Conservation (phyloP, 2,797 vertebrate species). For the Passerculus sandwichensis region DNA sequence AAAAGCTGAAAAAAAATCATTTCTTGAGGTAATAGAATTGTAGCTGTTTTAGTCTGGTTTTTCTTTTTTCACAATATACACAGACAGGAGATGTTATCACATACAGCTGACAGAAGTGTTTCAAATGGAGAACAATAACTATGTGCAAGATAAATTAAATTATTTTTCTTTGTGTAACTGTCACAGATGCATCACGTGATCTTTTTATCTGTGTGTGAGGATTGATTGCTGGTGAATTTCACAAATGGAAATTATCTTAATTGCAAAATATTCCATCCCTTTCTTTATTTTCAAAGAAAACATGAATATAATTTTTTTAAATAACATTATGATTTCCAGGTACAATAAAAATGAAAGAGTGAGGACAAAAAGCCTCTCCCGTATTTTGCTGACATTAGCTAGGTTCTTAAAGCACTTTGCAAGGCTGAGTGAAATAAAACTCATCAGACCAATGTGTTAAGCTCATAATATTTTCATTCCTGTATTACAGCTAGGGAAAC, state of each 20-base stretch:
- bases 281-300: constrained; percentile 15
- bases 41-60: neutral
- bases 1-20: neutral
- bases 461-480: neutral
- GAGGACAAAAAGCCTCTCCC: neutral
- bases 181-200: neutral
- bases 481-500: neutral
- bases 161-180: neutral
- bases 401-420: neutral
- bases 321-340: neutral
- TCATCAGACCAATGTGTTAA: neutral
- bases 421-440: neutral
- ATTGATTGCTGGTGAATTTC: neutral
- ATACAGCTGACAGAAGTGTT: neutral
- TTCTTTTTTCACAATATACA: neutral
- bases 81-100: neutral
- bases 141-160: neutral
- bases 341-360: neutral
- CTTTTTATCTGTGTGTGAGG: neutral
- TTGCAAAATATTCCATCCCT: neutral
- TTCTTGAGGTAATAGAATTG: neutral
- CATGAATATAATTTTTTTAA: neutral
- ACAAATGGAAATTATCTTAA: neutral
- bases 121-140: neutral
- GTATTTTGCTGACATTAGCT: neutral